Conservation (phyloP, 1,140 invertebrate species). For the Pararge aegeria region DNA sequence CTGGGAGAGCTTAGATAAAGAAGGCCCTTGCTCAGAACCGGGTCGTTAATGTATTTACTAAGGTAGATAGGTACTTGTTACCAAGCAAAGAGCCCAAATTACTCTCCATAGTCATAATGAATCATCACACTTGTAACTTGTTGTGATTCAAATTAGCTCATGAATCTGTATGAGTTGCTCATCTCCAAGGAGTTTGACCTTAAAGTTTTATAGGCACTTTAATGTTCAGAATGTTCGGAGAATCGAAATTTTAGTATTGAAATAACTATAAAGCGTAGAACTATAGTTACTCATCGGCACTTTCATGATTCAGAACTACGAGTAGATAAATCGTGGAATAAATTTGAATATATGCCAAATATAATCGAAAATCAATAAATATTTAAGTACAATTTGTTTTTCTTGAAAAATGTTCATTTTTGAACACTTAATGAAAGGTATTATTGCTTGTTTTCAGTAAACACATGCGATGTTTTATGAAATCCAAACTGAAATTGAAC, state of each 20-base stretch:
- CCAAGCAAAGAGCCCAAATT: neutral
- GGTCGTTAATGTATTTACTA: too few relatives aligned
- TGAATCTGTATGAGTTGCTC: slow-evolving; percentile 44
- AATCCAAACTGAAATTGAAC: too few relatives aligned
- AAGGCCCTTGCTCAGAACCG: too few relatives aligned
- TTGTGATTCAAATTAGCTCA: slow-evolving; percentile 41
- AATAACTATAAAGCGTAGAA: slow-evolving; percentile 38
- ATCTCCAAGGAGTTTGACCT: slow-evolving; percentile 55
- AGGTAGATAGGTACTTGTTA: neutral
- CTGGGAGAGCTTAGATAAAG: too few relatives aligned
- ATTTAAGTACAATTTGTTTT: too few relatives aligned
- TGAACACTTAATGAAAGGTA: too few relatives aligned
- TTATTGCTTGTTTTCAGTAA: too few relatives aligned
- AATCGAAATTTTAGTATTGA: slow-evolving; percentile 28
- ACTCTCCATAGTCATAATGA: neutral
- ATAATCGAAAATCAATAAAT: too few relatives aligned
- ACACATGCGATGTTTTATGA: too few relatives aligned
- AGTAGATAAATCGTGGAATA: neutral
- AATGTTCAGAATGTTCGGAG: slow-evolving; percentile 33
- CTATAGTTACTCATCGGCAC: neutral
- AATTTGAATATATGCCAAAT: too few relatives aligned
- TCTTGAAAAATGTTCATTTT: too few relatives aligned
- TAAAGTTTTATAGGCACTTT: slow-evolving; percentile 52
- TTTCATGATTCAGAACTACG: slow-evolving; percentile 6
- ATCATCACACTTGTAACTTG: slow-evolving; percentile 9